Evolutionary conservation across 92 coral and sea anemone genomes (phyloP).

Genomic region (Montipora capitata): DNA sequence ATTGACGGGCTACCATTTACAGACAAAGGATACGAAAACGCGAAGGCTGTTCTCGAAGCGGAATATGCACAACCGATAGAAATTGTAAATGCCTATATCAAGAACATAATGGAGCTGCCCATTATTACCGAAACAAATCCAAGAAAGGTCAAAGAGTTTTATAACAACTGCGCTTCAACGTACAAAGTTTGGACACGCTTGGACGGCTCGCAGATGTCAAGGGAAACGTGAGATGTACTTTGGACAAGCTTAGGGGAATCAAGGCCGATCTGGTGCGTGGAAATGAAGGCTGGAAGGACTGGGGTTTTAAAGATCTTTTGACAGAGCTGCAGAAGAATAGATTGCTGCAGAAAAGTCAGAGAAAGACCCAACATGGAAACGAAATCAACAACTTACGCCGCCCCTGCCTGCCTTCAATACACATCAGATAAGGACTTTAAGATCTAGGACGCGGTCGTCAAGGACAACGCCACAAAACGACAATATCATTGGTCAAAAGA

Average conservation of each 20-base stretch:
- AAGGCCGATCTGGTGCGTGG: constrained; percentile 76
- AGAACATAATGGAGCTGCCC: constrained; percentile 65
- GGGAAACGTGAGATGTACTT: constrained; percentile 58
- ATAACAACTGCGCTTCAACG: constrained; percentile 8
- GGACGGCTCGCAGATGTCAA: constrained; percentile 63
- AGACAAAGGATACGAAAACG: constrained; percentile 68
- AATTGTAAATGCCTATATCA: constrained; percentile 28
- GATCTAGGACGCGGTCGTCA: too few species aligned
- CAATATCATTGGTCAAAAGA: too few species aligned
- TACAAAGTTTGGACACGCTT: background rate
- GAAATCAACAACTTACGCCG: too few species aligned
- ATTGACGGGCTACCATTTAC: constrained; percentile 79
- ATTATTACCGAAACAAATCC: constrained; percentile 55
- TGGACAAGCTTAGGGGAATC: constrained; percentile 71
- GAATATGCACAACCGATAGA: constrained; percentile 58
- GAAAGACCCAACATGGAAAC: too few species aligned
- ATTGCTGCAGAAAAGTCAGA: too few species aligned
- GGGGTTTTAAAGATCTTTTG: constrained; percentile 64
- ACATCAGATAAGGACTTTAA: too few species aligned
- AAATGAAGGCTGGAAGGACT: constrained; percentile 73
- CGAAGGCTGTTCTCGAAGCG: constrained; percentile 68
- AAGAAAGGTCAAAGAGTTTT: constrained; percentile 65
- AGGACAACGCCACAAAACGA: too few species aligned
- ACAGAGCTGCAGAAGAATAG: constrained; percentile 22
- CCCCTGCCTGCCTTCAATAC: too few species aligned